Evolutionary conservation across 2,113 vertebrate species (phyloP), one percentile per base, ranked within the genome.

Genomic region (Poeciliopsis occidentalis): DNA sequence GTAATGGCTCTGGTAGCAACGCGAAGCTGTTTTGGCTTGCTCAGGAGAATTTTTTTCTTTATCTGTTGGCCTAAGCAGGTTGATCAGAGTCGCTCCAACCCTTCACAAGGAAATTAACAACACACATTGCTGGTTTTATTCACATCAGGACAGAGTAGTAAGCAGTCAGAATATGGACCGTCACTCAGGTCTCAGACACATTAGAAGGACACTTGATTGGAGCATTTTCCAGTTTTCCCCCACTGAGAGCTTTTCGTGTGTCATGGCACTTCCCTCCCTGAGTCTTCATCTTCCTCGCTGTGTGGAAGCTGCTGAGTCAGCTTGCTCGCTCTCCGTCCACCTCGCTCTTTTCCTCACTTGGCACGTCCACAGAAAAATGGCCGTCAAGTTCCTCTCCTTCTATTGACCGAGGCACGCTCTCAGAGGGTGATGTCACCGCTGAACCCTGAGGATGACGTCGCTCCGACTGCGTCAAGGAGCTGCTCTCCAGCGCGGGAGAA

Each of bases 161-260:
- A 47, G 65, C n/a, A 30, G n/a, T 37, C 7, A 5, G 39, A 60
- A 29, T 54, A 19, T 54, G 32, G 10, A 47, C 1, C 31, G 30
- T 11, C 12, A 27, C 61, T 64, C 51, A 51, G 15, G 70, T 81
- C 51, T 57, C 47, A 19, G 60, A 61, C 74, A 67, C 51, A 61
- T 27, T 73, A 86, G 78, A 91, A 91, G 85, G 87, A 79, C 89
- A 91, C 87, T 91, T 88, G 66, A 82, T 71, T 73, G 71, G 76
- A 71, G 71, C 76, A n/a, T 34, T 37, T 62, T 29, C 31, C 13
- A 60, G 70, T 73, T 68, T 69, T 73, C 68, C 69, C 27, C 69
- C 31, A 66, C 61, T 71, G 60, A 31, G 6, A 22, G 57, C 64
- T 15, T 57, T 64, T 39, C 44, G 7, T 47, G 70, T 27, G 10